Conservation (phyloP, 2,888 invertebrate genomes). For the Tenthredo notha region DNA sequence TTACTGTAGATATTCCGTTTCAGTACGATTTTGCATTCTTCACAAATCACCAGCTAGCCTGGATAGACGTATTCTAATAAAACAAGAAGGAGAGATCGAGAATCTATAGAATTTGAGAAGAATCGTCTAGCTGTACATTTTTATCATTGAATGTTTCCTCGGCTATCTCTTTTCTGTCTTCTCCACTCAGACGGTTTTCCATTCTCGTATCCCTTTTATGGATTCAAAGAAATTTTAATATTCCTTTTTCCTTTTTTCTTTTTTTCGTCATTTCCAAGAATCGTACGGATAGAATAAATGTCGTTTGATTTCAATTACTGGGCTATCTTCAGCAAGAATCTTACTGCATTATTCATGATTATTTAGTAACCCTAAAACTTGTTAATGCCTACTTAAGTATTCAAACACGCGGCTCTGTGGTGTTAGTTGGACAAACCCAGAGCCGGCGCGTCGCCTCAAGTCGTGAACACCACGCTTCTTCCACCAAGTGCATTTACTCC, state of each 20-base stretch:
- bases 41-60: not conserved
- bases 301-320: constrained; percentile 46
- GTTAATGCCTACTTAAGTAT: constrained; percentile 55
- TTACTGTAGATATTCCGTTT: constrained; percentile 1
- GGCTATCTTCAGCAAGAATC: constrained; percentile 47
- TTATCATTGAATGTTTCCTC: not conserved
- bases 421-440: constrained; percentile 53
- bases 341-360: constrained; percentile 55
- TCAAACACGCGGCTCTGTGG: constrained; percentile 51
- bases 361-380: constrained; percentile 55
- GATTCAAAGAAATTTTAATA: not conserved
- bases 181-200: not conserved
- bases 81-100: not conserved
- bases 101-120: not conserved
- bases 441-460: constrained; percentile 33
- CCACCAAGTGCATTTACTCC: constrained; percentile 34
- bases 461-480: constrained; percentile 8
- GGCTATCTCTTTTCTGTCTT: not conserved
- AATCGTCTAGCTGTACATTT: not conserved
- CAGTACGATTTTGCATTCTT: constrained; percentile 7
- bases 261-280: not conserved
- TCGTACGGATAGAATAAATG: constrained; percentile 37
- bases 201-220: too few species aligned
- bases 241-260: not conserved
- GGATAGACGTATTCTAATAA: not conserved